Conservation (phyloP, 2,888 invertebrate species). For the Tenthredo distinguenda region DNA sequence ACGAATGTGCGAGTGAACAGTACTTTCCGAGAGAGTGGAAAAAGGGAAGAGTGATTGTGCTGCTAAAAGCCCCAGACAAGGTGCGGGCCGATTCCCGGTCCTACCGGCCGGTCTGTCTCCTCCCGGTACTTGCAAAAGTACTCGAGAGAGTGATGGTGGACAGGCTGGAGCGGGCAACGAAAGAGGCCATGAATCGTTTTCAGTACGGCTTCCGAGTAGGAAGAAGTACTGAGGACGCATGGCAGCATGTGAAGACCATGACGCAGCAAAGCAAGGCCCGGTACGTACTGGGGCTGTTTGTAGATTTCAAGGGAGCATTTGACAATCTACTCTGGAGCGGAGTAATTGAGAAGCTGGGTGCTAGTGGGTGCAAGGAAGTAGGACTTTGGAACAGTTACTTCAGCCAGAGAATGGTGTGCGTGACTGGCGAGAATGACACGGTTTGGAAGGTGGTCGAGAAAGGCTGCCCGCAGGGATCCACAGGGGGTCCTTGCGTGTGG, state of each 20-base stretch:
- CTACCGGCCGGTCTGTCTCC: slow-evolving; percentile 56
- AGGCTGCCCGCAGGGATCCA: slow-evolving; percentile 53
- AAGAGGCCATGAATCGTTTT: neutral
- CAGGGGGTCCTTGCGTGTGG: slow-evolving; percentile 45
- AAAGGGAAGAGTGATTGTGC: neutral
- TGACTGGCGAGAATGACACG: neutral
- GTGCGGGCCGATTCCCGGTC: slow-evolving; percentile 44
- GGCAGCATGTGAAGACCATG: neutral
- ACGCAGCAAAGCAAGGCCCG: neutral
- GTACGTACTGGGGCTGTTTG: slow-evolving; percentile 24
- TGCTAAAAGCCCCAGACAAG: slow-evolving; percentile 39
- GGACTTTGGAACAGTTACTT: neutral
- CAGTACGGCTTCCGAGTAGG: slow-evolving; percentile 22
- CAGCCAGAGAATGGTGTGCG: neutral
- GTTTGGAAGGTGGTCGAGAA: slow-evolving; percentile 15
- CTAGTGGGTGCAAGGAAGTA: neutral
- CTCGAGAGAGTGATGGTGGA: neutral
- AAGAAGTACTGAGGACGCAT: slow-evolving; percentile 17
- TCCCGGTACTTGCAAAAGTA: slow-evolving; percentile 33
- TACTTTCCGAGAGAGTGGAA: neutral
- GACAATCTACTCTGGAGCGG: slow-evolving; percentile 36
- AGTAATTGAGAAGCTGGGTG: neutral
- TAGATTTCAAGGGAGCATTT: slow-evolving; percentile 50
- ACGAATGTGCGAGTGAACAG: neutral
- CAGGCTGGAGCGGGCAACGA: slow-evolving; percentile 50